These are phyloP conservation scores for Valencia hispanica DNA, from an alignment of 2,797 vertebrate species.

Conservation along the genomic window DNA sequence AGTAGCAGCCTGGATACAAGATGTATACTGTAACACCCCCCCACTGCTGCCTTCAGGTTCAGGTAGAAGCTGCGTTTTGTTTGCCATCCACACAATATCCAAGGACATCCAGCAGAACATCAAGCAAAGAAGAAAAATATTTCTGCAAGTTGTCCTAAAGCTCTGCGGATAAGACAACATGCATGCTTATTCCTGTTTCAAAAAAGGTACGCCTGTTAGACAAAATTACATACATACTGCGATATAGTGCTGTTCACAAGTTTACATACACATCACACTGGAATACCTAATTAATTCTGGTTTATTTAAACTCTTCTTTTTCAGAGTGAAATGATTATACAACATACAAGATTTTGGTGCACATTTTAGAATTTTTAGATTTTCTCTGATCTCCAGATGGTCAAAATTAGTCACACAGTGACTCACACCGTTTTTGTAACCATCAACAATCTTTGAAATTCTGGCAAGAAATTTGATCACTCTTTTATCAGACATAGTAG, in stretches of 20 bases:
- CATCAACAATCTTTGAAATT: not conserved
- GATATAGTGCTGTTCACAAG: not conserved
- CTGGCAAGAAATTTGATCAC: not conserved
- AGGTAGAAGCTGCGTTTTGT: conserved; percentile 38
- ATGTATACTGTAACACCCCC: conserved; percentile 10
- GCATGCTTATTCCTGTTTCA: not conserved
- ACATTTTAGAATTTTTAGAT: not conserved
- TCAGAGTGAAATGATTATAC: not conserved
- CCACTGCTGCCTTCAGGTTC: conserved; percentile 8
- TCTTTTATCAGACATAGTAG: not conserved
- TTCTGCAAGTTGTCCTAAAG: conserved; percentile 8
- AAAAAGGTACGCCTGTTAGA: not conserved
- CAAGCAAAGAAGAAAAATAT: conserved; percentile 10
- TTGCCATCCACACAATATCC: conserved; percentile 49
- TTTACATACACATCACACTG: not conserved
- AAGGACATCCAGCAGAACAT: conserved; percentile 48
- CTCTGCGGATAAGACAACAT: not conserved
- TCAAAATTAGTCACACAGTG: not conserved
- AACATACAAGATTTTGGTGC: not conserved
- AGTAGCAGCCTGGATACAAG: conserved; percentile 57
- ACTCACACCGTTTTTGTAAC: not conserved
- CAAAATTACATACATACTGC: not conserved
- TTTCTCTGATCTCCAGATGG: not conserved
- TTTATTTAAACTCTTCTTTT: not conserved
- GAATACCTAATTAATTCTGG: not conserved